A percentile compares a stretch with the other conserved stretches of the same genome.
These are phyloP conservation scores for Ormyrus labotus DNA, from an alignment of 2,888 invertebrate species.

Conservation along the genomic window DNA sequence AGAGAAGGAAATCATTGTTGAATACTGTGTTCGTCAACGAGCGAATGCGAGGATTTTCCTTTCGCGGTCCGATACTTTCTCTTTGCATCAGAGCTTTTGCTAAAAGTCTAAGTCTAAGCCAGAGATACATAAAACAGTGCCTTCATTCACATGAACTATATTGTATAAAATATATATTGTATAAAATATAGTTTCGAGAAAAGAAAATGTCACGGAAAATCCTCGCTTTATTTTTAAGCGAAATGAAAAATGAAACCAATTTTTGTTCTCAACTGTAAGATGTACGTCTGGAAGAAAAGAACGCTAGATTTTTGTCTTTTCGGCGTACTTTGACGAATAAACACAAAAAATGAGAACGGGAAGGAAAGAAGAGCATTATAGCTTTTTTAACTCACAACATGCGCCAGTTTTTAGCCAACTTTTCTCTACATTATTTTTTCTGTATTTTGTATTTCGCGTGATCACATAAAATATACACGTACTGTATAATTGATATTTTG, in stretches of 20 bases:
- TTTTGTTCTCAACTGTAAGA: conserved; percentile 18
- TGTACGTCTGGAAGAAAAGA: not conserved
- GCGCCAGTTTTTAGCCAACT: conserved; percentile 56
- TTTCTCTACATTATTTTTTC: conserved; percentile 41
- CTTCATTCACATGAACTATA: conserved; percentile 18
- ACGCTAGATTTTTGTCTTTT: conserved; percentile 4
- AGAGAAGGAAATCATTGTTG: conserved; percentile 67
- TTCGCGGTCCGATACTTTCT: not conserved
- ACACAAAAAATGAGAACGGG: conserved; percentile 5
- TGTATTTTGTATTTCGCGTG: conserved; percentile 35
- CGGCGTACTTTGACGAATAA: not conserved
- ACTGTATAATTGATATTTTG: conserved; percentile 44
- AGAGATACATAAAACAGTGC: conserved; percentile 30
- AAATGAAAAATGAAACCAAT: conserved; percentile 29
- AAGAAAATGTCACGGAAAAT: conserved; percentile 15
- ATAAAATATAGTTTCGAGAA: conserved; percentile 1
- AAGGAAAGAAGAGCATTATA: not conserved
- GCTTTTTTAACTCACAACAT: conserved; percentile 36
- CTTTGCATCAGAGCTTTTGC: no score
- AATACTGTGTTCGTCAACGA: conserved; percentile 66
- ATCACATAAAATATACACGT: not conserved
- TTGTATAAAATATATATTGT: not conserved
- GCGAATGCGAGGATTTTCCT: conserved; percentile 49
- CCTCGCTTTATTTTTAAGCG: conserved; percentile 26
- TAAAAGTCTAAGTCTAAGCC: no score